phyloP scores from a whole-genome alignment of 2,797 vertebrate genomes.

The Gadopsis marmoratus region DNA sequence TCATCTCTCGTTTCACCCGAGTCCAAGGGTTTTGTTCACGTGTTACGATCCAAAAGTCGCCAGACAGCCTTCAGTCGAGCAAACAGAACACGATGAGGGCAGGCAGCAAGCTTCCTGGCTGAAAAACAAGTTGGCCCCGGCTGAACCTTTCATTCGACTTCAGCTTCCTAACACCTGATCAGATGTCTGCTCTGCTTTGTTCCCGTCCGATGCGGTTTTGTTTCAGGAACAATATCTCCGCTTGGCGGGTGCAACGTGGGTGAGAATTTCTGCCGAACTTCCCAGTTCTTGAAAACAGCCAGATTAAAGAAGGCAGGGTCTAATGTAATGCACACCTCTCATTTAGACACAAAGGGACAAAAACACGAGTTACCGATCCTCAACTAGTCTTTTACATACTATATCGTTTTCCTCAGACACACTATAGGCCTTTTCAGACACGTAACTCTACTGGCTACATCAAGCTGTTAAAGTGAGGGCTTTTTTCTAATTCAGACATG shows the following conservation, averaged over 20 bases:
- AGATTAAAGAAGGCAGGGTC: background rate
- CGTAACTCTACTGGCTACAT: background rate
- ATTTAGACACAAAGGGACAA: background rate
- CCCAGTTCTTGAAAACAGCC: background rate
- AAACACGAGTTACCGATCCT: background rate
- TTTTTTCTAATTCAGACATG: background rate
- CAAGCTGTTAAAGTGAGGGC: background rate
- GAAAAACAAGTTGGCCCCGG: background rate
- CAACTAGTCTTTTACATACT: background rate
- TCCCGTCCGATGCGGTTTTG: background rate
- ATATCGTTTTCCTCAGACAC: background rate
- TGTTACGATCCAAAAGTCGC: background rate
- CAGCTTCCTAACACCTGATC: background rate
- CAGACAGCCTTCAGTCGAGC: background rate
- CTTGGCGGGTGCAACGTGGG: background rate
- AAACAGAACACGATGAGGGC: background rate
- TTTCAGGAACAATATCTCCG: conserved; percentile 2
- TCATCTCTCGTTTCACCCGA: background rate
- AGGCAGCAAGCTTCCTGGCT: background rate
- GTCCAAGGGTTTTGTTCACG: background rate
- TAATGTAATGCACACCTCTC: background rate
- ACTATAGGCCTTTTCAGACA: background rate
- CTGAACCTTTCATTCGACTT: background rate
- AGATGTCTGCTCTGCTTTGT: background rate
- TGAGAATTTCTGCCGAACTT: background rate